phyloP scores from a whole-genome alignment of 2,888 invertebrate genomes.

The Autographa pulchrina region DNA sequence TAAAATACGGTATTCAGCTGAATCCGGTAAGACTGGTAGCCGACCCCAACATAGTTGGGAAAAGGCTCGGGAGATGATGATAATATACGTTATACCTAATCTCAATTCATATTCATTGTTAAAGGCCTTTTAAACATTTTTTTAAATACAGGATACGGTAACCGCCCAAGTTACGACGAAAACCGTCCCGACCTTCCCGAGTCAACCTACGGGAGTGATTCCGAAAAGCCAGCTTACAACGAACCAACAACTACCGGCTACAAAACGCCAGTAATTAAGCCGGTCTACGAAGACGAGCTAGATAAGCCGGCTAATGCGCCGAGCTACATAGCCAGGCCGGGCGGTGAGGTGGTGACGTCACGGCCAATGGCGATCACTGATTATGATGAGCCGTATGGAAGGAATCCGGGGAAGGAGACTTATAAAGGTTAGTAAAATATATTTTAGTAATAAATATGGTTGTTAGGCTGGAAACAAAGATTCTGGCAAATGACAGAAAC shows the following conservation, averaged over 20 bases:
- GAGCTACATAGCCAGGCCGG: constrained; percentile 75
- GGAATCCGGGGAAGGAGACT: constrained; percentile 69
- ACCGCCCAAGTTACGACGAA: constrained; percentile 36
- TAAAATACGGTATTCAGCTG: too few relatives aligned
- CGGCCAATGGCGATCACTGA: constrained; percentile 78
- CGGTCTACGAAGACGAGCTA: constrained; percentile 81
- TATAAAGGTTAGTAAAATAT: constrained; percentile 75
- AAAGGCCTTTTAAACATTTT: too few relatives aligned
- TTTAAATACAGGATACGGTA: constrained; percentile 28
- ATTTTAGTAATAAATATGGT: too few relatives aligned
- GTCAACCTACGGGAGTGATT: constrained; percentile 38
- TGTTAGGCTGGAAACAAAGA: too few relatives aligned
- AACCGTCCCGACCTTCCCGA: constrained; percentile 50
- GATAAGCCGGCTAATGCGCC: constrained; percentile 76
- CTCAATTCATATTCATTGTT: too few relatives aligned
- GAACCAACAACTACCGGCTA: constrained; percentile 34
- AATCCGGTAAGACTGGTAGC: too few relatives aligned
- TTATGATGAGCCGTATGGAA: constrained; percentile 67
- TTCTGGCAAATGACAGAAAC: too few relatives aligned
- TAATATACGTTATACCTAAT: too few relatives aligned
- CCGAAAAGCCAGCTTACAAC: constrained; percentile 37
- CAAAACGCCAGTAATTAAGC: constrained; percentile 69
- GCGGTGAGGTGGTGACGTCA: constrained; percentile 79
- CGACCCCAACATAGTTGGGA: too few relatives aligned
- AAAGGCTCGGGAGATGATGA: too few relatives aligned